Percentiles rank a stretch among this genome's conserved stretches.
phyloP scores from a whole-genome alignment of 2,113 vertebrate species.

The Camelus bactrianus region DNA sequence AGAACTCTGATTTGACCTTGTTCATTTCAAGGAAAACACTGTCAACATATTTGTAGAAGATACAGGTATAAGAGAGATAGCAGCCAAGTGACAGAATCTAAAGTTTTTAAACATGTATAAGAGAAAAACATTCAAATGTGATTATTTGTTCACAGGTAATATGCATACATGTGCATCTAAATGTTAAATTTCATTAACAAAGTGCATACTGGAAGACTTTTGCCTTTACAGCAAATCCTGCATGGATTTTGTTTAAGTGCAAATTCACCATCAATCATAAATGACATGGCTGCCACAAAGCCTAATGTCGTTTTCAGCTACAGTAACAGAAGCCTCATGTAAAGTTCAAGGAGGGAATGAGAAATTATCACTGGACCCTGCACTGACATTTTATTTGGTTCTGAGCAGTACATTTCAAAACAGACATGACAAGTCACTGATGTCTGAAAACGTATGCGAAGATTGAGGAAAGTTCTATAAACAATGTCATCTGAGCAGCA shows the following conservation, averaged over 20 bases:
- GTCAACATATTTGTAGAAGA: not conserved
- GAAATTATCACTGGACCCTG: not conserved
- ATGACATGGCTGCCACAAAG: not conserved
- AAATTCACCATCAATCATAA: not conserved
- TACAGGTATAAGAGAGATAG: not conserved
- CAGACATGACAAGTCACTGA: not conserved
- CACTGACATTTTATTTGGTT: not conserved
- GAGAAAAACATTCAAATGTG: not conserved
- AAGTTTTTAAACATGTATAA: not conserved
- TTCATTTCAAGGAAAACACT: not conserved
- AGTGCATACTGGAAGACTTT: not conserved
- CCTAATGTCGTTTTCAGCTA: not conserved
- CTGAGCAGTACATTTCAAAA: not conserved
- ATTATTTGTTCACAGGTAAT: not conserved
- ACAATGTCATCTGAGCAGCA: not conserved
- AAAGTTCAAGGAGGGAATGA: not conserved
- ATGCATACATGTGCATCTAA: not conserved
- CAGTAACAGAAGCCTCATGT: not conserved
- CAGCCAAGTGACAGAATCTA: not conserved
- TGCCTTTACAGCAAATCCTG: not conserved
- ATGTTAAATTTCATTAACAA: not conserved
- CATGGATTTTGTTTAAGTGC: not conserved
- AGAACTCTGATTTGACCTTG: not conserved
- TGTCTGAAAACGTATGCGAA: not conserved
- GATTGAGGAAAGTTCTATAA: not conserved